Evolutionary conservation across 2,113 vertebrate species (phyloP), one percentile per base, ranked within the genome.

Genomic region (Zingel zingel): DNA sequence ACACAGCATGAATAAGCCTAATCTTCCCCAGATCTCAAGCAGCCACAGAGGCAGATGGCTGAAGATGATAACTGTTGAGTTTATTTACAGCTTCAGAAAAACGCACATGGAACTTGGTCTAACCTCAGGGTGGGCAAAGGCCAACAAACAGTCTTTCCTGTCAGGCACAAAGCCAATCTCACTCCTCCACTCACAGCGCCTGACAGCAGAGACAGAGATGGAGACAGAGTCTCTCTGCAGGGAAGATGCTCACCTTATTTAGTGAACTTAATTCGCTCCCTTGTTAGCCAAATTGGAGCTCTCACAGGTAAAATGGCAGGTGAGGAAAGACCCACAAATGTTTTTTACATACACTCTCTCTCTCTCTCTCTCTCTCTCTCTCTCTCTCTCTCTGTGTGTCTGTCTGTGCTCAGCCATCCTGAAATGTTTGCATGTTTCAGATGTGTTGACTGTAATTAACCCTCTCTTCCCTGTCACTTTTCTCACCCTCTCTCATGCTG

Each of bases 221-320:
- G 36, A 64, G 36, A 21, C 19, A 45, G 0, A 61, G 48, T 15
- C 4, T 62, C 9, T 48, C 36, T 36, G 23, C 51, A 57, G 63
- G 36, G 15, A 56, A 27, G 59, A 48, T 4, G 62, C 45, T 57
- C 48, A 5, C 9, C 25, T 70, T 51, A 58, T 1, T 51, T 72
- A 62, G 48, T 57, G n/a, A 66, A 48, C 25, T 65, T 82, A 33
- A 27, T 76, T 56, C 47, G 25, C 43, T 53, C 27, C 19, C 18
- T 48, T 8, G 50, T 78, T 45, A 12, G 18, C 14, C 27, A 43
- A 70, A 3, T 21, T 25, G 18, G 48, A 66, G 30, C 48, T 45
- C 21, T 68, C 33, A n/a, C 23, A 36, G 67, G 27, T 39, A 48
- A 62, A 7, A 15, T 39, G 21, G 1, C 65, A 75, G 57, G 39